Evolutionary conservation across 1,140 invertebrate genomes (phyloP).

Genomic region (Drusus annulatus): DNA sequence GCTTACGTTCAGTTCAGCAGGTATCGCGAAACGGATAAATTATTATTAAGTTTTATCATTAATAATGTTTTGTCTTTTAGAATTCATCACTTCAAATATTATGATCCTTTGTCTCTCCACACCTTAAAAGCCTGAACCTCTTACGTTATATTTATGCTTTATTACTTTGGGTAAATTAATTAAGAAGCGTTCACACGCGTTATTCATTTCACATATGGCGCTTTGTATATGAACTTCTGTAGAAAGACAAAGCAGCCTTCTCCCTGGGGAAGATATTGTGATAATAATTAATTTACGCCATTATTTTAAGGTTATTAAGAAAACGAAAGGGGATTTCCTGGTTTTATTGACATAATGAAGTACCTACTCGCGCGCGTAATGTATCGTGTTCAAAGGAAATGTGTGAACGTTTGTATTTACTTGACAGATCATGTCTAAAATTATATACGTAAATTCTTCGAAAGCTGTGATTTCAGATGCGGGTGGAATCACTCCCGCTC

Average conservation of each 20-base stretch:
- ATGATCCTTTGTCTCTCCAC: slow-evolving; percentile 11
- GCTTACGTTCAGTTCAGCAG: too few species aligned
- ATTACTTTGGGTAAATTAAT: slow-evolving; percentile 30
- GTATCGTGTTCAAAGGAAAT: too few species aligned
- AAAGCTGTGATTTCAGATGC: too few species aligned
- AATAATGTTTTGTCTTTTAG: background rate
- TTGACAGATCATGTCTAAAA: too few species aligned
- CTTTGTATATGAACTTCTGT: slow-evolving; percentile 17
- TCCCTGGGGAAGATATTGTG: background rate
- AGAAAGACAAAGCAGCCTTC: slow-evolving; percentile 14
- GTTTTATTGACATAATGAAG: background rate
- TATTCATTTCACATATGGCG: slow-evolving; percentile 33
- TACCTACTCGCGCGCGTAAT: too few species aligned
- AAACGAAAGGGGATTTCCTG: background rate
- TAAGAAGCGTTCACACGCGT: slow-evolving; percentile 37
- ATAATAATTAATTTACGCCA: slow-evolving; percentile 10
- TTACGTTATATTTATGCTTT: slow-evolving; percentile 29
- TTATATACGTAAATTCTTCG: too few species aligned
- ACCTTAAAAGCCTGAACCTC: slow-evolving; percentile 15
- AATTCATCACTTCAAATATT: slow-evolving; percentile 16
- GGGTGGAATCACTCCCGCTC: too few species aligned
- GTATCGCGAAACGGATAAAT: too few species aligned
- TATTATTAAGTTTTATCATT: too few species aligned
- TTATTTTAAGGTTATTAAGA: slow-evolving; percentile 26
- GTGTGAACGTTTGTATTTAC: too few species aligned